These are phyloP conservation scores for Cirrhinus mrigala DNA, from an alignment of 2,797 vertebrate genomes.

Conservation along the genomic window DNA sequence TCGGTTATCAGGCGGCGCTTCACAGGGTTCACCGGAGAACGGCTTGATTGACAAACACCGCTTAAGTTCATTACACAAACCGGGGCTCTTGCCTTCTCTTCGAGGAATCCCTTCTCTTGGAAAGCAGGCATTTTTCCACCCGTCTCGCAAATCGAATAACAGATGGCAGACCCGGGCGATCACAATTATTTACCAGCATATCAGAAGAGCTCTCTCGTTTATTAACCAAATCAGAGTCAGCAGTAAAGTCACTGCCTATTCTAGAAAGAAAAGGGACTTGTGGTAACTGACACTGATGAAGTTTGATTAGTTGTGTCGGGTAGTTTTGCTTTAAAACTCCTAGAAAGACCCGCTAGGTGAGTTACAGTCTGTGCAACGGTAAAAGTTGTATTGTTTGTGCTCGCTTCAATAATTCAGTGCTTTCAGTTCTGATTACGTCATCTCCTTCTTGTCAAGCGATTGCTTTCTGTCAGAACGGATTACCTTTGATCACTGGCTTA, in stretches of 20 bases:
- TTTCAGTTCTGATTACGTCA: conserved; percentile 33
- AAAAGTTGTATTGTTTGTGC: conserved; percentile 20
- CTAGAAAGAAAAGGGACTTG: conserved; percentile 9
- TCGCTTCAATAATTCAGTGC: conserved; percentile 27
- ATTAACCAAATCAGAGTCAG: conserved; percentile 47
- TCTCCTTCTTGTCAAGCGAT: conserved; percentile 18
- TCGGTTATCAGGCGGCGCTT: background rate
- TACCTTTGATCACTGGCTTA: conserved; percentile 31
- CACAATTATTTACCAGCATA: conserved; percentile 43
- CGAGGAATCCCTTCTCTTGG: conserved; percentile 7
- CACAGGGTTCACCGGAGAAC: background rate
- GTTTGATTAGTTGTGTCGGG: conserved; percentile 52
- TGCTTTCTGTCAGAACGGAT: conserved; percentile 34
- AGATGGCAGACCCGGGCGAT: conserved; percentile 48
- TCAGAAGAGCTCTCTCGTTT: conserved; percentile 34
- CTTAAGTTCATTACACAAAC: conserved; percentile 18
- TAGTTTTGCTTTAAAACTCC: conserved; percentile 31
- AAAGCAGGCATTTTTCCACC: background rate
- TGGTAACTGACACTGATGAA: conserved; percentile 56
- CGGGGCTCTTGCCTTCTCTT: background rate
- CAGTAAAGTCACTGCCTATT: conserved; percentile 26
- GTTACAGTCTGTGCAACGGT: conserved; percentile 16
- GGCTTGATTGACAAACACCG: background rate
- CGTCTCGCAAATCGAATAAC: conserved; percentile 35
- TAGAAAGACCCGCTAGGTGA: background rate